Conservation (phyloP, 2,888 invertebrate species). For the Dichetophora obliterata region DNA sequence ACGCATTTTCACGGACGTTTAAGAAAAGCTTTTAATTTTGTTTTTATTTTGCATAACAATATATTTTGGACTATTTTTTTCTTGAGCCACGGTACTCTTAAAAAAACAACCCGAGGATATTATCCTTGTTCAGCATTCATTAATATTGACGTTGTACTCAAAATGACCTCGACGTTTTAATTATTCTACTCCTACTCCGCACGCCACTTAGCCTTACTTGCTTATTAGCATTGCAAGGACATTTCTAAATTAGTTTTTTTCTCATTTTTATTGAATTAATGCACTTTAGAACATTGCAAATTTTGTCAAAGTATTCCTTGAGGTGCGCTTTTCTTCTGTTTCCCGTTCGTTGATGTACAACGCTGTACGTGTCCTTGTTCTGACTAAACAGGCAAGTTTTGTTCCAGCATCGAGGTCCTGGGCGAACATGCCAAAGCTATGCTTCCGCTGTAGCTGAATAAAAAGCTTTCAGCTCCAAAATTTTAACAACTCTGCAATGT, state of each 20-base stretch:
- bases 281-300: conserved; percentile 2
- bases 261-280: not conserved
- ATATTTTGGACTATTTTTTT: not conserved
- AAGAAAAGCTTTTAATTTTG: conserved; percentile 4
- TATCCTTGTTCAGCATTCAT: not conserved
- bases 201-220: not conserved
- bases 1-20: not conserved
- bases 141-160: not conserved
- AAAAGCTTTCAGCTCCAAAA: conserved; percentile 49
- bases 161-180: not conserved
- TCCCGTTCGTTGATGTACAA: conserved; percentile 50
- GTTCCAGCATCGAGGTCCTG: conserved; percentile 62
- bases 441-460: conserved; percentile 44
- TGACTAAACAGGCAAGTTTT: conserved; percentile 62
- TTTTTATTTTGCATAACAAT: conserved; percentile 28
- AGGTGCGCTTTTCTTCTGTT: conserved; percentile 36
- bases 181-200: not conserved
- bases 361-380: conserved; percentile 68
- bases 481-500: conserved; percentile 20
- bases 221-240: conserved; percentile 1
- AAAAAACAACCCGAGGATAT: not conserved
- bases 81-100: not conserved
- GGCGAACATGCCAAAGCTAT: conserved; percentile 54
- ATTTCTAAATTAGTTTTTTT: not conserved
- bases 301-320: not conserved